These are phyloP conservation scores for Cottoperca gobio DNA, from an alignment of 2,797 vertebrate genomes.

Conservation along the genomic window DNA sequence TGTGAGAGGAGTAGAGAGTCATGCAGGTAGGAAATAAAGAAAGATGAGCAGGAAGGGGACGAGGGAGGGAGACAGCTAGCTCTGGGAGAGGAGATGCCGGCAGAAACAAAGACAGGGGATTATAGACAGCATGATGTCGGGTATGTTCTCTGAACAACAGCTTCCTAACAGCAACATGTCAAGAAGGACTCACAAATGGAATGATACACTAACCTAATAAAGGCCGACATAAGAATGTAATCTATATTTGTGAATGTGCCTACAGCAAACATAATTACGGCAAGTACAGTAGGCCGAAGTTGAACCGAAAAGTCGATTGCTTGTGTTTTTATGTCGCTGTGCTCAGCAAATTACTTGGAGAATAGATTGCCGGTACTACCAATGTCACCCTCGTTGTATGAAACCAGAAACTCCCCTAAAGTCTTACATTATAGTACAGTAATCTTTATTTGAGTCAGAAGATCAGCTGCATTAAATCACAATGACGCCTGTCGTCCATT, in stretches of 20 bases:
- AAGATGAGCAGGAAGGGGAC: conserved; percentile 23
- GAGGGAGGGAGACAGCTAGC: conserved; percentile 37
- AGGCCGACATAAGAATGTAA: conserved; percentile 19
- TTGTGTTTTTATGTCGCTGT: neutral
- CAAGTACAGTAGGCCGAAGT: neutral
- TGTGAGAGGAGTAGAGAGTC: conserved; percentile 63
- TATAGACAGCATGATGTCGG: conserved; percentile 20
- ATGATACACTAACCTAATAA: conserved; percentile 19
- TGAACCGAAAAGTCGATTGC: neutral
- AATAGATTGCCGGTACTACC: neutral
- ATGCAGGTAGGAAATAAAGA: conserved; percentile 59
- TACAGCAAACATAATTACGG: neutral
- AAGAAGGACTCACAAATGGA: conserved; percentile 28
- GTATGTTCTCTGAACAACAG: conserved; percentile 11
- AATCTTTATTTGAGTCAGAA: conserved; percentile 15
- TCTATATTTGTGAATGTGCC: conserved; percentile 29
- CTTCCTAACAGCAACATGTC: conserved; percentile 19
- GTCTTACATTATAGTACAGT: conserved; percentile 1
- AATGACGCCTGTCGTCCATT: conserved; percentile 58
- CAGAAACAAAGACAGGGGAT: conserved; percentile 19
- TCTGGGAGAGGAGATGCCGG: conserved; percentile 7
- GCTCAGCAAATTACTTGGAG: neutral
- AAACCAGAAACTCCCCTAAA: conserved; percentile 12
- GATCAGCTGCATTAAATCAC: conserved; percentile 50
- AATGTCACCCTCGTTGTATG: neutral